Evolutionary conservation across 1,140 invertebrate species (phyloP), one percentile per base, ranked within the genome.

Genomic region (Drosophila pandora): DNA sequence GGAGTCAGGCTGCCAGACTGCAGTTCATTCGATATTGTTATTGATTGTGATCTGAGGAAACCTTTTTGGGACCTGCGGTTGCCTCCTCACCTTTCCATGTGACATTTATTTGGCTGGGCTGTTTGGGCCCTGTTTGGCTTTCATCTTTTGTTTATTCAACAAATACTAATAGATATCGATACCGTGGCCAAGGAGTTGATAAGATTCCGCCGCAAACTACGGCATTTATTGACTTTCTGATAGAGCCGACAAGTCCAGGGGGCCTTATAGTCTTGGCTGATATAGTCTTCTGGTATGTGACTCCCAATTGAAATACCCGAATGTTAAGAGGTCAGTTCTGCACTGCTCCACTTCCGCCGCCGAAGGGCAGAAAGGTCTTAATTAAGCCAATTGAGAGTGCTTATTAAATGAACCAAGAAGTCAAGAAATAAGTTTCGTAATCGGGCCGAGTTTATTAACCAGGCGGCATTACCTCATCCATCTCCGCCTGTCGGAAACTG

Each of bases 11-110:
- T 70, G 58, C 47, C 13, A 17, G 50, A 37, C 59, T 47, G 69
- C 17, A 64, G 81, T 84, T 78, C 78, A 85, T 82, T 88, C 72
- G 82, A 82, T 87, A 85, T 77, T 85, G 77, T 87, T 76, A 68
- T 74, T 64, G 83, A 84, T 84, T 87, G 67, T 65, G 75, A 87
- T 83, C 83, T 68, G 48, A 62, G 58, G 63, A 82, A 85, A 85
- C 81, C 82, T 87, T 85, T 85, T 58, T 73, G 67, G 30, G 50
- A 45, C 56, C 59, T 76, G 77, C 69, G 77, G 57, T 72, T 65
- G 67, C 48, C 58, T 60, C 52, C 54, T 25, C 37, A 45, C 25
- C 34, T 48, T 81, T 49, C 60, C 47, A 17, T 62, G 22, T 77
- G 68, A 81, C 68, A 81, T 81, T 85, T 85, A 77, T 87, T 57